A percentile compares a stretch with the other conserved stretches of the same genome.
Conservation (phyloP, 2,797 vertebrate genomes). For the Huso huso region DNA sequence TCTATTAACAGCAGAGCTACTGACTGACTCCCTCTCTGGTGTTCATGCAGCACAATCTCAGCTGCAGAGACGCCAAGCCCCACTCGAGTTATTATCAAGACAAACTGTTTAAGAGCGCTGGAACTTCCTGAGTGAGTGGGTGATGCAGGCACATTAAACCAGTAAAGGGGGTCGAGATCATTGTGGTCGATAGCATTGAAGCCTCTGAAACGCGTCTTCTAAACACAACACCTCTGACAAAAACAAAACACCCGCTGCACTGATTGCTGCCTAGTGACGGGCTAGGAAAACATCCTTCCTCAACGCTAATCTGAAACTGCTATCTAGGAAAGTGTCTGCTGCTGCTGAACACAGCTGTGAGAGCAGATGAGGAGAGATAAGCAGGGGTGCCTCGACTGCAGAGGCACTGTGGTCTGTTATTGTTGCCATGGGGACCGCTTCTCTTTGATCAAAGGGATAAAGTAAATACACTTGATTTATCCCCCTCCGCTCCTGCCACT, state of each 20-base stretch:
- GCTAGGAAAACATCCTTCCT: constrained; percentile 23
- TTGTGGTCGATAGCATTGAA: constrained; percentile 16
- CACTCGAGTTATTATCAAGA: too few relatives aligned
- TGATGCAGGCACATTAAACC: constrained; percentile 1
- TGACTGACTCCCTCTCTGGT: background rate
- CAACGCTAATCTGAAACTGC: constrained; percentile 11
- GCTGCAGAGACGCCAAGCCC: background rate
- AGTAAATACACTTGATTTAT: constrained; percentile 18
- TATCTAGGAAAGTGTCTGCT: constrained; percentile 13
- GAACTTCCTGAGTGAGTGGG: background rate
- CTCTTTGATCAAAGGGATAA: constrained; percentile 24
- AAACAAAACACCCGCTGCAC: constrained; percentile 16
- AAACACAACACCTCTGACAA: constrained; percentile 37
- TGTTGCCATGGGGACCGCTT: constrained; percentile 16
- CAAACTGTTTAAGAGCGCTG: too few relatives aligned
- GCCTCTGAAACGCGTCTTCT: constrained; percentile 19
- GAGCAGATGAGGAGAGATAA: constrained; percentile 25
- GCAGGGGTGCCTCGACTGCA: constrained; percentile 15
- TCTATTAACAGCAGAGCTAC: background rate
- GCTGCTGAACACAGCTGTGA: constrained; percentile 23
- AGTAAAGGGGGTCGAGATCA: constrained; percentile 28
- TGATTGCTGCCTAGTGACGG: constrained; percentile 34
- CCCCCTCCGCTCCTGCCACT: constrained; percentile 16
- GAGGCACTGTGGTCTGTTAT: constrained; percentile 22
- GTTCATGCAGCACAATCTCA: background rate